phyloP scores from a whole-genome alignment of 2,888 invertebrate species.

The Drosophila helvetica region DNA sequence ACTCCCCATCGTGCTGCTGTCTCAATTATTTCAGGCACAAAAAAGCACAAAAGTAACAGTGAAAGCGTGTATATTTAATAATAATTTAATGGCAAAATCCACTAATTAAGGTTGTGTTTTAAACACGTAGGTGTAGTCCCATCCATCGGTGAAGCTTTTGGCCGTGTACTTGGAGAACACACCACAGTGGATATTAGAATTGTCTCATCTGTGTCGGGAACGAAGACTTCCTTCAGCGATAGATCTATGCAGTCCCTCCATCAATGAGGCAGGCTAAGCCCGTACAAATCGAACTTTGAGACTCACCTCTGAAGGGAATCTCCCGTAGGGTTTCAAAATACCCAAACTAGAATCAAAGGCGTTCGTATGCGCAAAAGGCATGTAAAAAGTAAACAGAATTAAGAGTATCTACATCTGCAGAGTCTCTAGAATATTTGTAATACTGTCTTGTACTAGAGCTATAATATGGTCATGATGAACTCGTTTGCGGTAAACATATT shows the following conservation, averaged over 20 bases:
- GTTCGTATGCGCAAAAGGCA: neutral
- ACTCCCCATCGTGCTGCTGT: neutral
- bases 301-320: too few species aligned
- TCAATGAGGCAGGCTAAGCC: neutral
- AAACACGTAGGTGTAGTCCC: neutral
- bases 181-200: constrained; percentile 3
- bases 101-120: neutral
- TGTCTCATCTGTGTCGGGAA: neutral
- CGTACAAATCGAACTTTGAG: neutral
- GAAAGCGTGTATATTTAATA: constrained; percentile 53
- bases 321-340: too few species aligned
- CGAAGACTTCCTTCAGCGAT: neutral
- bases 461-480: too few species aligned
- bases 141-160: neutral
- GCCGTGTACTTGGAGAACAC: neutral
- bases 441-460: too few species aligned
- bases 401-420: too few species aligned
- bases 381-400: neutral
- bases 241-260: neutral
- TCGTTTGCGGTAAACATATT: too few species aligned
- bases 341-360: too few species aligned
- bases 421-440: too few species aligned
- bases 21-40: constrained; percentile 51
- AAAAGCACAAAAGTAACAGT: constrained; percentile 29
- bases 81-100: constrained; percentile 39